Conservation (phyloP, 2,113 vertebrate species). For the Vicugna pacos region DNA sequence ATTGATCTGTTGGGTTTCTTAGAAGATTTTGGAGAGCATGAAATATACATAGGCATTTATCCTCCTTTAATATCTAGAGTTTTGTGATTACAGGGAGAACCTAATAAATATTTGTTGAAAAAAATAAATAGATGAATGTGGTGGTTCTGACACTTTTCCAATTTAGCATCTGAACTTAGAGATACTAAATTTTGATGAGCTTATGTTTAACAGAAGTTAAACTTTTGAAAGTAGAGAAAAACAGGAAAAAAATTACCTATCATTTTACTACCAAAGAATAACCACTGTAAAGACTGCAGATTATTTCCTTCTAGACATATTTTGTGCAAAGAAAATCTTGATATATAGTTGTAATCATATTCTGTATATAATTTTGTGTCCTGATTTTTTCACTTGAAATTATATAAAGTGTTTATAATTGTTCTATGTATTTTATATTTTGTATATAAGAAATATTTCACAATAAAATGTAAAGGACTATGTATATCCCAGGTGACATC, state of each 20-base stretch:
- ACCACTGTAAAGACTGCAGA: neutral
- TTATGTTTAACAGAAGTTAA: slow-evolving; percentile 51
- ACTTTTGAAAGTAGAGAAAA: slow-evolving; percentile 2
- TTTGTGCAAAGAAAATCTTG: neutral
- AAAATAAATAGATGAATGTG: neutral
- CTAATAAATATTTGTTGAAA: slow-evolving; percentile 61
- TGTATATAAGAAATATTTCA: slow-evolving; percentile 28
- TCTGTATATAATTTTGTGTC: neutral
- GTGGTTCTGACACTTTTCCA: slow-evolving; percentile 26
- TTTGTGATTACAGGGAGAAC: slow-evolving; percentile 31
- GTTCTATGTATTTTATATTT: neutral
- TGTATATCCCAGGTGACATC: neutral
- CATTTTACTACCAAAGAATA: neutral
- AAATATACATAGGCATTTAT: slow-evolving; percentile 10
- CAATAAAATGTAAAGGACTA: neutral
- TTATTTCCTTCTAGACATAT: slow-evolving; percentile 38
- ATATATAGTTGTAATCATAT: neutral
- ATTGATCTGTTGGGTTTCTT: slow-evolving; percentile 33
- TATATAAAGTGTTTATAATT: neutral
- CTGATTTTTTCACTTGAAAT: slow-evolving; percentile 50
- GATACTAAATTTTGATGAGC: neutral
- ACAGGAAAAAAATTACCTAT: neutral
- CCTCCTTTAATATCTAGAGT: slow-evolving; percentile 37
- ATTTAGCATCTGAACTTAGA: slow-evolving; percentile 2
- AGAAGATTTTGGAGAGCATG: neutral